Evolutionary conservation across 2,888 invertebrate species (phyloP), one percentile per base, ranked within the genome.

Genomic region (Conops quadrifasciatus): DNA sequence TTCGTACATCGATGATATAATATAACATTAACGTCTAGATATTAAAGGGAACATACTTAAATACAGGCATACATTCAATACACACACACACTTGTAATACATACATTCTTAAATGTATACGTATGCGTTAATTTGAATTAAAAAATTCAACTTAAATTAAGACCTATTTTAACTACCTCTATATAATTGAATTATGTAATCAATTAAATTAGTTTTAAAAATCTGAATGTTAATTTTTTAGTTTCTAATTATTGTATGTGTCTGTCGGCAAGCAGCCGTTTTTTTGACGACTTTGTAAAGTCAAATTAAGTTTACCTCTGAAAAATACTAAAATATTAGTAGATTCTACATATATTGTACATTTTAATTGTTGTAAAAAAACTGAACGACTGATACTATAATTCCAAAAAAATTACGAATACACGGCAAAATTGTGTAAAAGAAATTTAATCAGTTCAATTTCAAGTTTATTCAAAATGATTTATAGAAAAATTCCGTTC

Each of bases 321-420:
- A 21, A 60, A 49, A 43, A 45, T 24, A 36, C 21, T 49, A 43
- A 72, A 59, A 60, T 56, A 71, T 60, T 53, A 69, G 21, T 65
- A 68, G 53, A 53, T 65, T 36, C 70, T 59, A 47, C 43, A 24
- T 56, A 69, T 63, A 60, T 70, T 65, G 13, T 67, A 71, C 70
- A 71, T 68, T n/a, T n/a, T 36, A 36, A 36, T 36, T 36, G 5
- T 36, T 36, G 36, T 36, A 36, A 36, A 36, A 36, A 36, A 70
- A 73, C 68, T 62, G 67, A 73, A 75, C 81, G 83, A 83, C 83
- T 83, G 83, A 83, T 83, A 83, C 80, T 82, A 78, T 83, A 82
- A 80, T 77, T 76, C 73, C 75, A 75, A 76, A 76, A 75, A 75
- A 74, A 66, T 74, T 76, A 75, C 72, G 68, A 72, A 74, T 74